Evolutionary conservation across 2,888 invertebrate genomes (phyloP), one percentile per base, ranked within the genome.

Genomic region (Lathronympha strigana): DNA sequence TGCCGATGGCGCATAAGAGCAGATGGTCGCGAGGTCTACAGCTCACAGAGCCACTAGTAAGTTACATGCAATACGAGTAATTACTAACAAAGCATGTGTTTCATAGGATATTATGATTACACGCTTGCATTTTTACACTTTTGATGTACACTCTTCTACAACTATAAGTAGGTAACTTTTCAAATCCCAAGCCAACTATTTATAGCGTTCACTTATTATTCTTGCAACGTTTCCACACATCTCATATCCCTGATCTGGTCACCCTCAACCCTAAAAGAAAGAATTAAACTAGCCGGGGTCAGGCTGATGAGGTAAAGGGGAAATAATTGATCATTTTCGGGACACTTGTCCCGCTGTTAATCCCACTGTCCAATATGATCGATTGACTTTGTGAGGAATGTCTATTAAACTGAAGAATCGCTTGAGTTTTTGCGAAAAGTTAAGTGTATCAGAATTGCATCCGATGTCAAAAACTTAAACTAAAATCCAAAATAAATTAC

Each of bases 241-340:
- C 45, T 58, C 15, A 47, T 60, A 45, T 25, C 33, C 49, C 66
- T 63, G 57, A 57, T 57, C 45, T 45, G 57, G 71, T 63, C 74
- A 55, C 68, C 85, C 76, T 84, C 82, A 86, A 88, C 88, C 89
- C 86, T 84, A 87, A 82, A 88, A 87, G 84, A 83, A 84, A 74
- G 82, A 83, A 88, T 88, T 88, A 88, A 88, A 87, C 84, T 86
- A 86, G 63, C 85, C 81, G 78, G 87, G 88, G 88, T 80, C 81
- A 81, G 80, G 71, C 69, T 90, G 90, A 91, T 90, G 89, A 90
- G 86, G 90, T 89, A 90, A 90, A 90, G 87, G 91, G 90, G 79
- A 83, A 80, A 84, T 88, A 90, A 90, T 90, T 80, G 88, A 89
- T 91, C 91, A 90, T 91, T 89, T 89, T 87, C 88, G 90, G 87